Conservation (phyloP, 2,888 invertebrate genomes). For the Diarsia rubi region DNA sequence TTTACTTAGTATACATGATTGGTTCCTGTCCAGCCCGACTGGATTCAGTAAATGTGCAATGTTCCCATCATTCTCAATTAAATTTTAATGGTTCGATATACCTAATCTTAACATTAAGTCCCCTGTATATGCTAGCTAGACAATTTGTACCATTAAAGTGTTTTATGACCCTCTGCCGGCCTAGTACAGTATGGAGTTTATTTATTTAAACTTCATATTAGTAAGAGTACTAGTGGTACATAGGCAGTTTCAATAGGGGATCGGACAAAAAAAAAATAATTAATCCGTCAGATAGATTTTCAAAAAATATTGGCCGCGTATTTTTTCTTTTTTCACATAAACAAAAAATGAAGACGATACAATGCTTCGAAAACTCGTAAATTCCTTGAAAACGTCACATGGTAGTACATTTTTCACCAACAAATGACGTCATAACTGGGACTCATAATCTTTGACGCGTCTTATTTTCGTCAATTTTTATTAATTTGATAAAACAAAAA, state of each 20-base stretch:
- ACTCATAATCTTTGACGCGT: too few relatives aligned
- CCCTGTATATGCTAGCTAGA: neutral
- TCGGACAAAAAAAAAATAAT: too few relatives aligned
- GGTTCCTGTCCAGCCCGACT: neutral
- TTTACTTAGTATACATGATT: neutral
- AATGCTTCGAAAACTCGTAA: too few relatives aligned
- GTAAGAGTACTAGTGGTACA: neutral
- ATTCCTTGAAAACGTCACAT: too few relatives aligned
- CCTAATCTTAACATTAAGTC: neutral
- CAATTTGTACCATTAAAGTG: neutral
- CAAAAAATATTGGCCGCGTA: too few relatives aligned
- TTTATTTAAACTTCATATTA: neutral
- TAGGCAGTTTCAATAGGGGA: neutral
- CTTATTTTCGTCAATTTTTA: too few relatives aligned
- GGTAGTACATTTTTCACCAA: too few relatives aligned
- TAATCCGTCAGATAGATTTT: too few relatives aligned
- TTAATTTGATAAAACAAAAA: too few relatives aligned
- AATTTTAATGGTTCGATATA: neutral
- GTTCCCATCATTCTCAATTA: neutral
- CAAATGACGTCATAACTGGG: too few relatives aligned
- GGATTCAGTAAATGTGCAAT: neutral
- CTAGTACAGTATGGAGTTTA: neutral
- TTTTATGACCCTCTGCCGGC: neutral
- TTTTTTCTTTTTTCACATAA: too few relatives aligned
- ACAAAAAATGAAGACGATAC: too few relatives aligned